Evolutionary conservation across 2,888 invertebrate genomes (phyloP), one percentile per base, ranked within the genome.

Genomic region (Drosophila acutilabella): DNA sequence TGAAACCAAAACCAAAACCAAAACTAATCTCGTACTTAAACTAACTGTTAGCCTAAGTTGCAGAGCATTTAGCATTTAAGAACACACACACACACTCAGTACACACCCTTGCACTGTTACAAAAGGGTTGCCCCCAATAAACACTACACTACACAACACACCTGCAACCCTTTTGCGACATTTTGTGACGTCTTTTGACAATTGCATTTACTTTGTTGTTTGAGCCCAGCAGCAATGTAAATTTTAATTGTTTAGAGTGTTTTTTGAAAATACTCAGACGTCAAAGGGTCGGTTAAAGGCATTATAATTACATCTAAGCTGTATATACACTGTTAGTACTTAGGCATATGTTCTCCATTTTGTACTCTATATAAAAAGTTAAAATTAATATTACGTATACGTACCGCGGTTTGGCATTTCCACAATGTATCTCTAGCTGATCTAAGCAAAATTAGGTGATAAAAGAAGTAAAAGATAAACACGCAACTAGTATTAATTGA

Each of bases 191-290:
- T 40, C 74, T 33, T 33, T 26, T 41, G 68, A 73, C 82, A 85
- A 85, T 83, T 90, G 59, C 64, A 78, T 84, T 88, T 80, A 75
- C 74, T 81, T 74, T 88, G 89, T 88, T 90, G 91, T 71, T 80
- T 44, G 91, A 90, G 90, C 90, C 90, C 90, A 77, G 71, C 90
- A 90, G 85, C 89, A 90, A 74, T 77, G 78, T 75, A 77, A 76
- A 83, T 80, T 80, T 71, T 76, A 83, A 88, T 90, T 90, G 91
- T 77, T 44, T n/a, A 14, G 45, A 51, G 38, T 41, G 33, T 30
- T 5, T 20, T 20, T 20, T 20, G 7, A 26, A 26, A 6, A 50
- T 42, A 41, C 23, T 60, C 48, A 36, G 61, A 52, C 73, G 58
- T 56, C 70, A 53, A 64, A 64, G 40, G 40, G 61, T 26, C 50